These are phyloP conservation scores for Nannoperca obscura DNA, from an alignment of 2,797 vertebrate genomes.

Conservation along the genomic window DNA sequence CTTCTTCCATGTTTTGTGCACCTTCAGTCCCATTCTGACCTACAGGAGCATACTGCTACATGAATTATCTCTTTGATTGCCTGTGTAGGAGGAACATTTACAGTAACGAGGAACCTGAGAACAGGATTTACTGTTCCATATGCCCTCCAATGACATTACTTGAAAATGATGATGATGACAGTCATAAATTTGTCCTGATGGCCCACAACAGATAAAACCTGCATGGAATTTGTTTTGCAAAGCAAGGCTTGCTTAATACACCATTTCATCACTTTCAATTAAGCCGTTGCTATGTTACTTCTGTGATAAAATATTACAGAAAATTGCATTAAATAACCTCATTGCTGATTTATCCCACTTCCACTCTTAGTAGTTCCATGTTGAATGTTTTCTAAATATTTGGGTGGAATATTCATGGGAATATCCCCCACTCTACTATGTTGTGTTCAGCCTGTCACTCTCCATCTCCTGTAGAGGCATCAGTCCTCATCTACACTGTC, in stretches of 20 bases:
- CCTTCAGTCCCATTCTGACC: constrained; percentile 48
- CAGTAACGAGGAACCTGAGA: constrained; percentile 75
- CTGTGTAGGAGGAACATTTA: constrained; percentile 77
- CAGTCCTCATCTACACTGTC: constrained; percentile 73
- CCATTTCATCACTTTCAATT: constrained; percentile 62
- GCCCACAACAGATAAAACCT: constrained; percentile 59
- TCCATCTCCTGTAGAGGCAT: constrained; percentile 62
- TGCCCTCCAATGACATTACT: constrained; percentile 74
- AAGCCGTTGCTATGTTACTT: constrained; percentile 41
- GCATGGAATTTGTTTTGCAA: constrained; percentile 58
- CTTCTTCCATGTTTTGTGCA: constrained; percentile 31
- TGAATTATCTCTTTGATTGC: constrained; percentile 72
- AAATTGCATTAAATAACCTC: constrained; percentile 56
- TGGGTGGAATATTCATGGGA: constrained; percentile 49
- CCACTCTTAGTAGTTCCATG: constrained; percentile 9
- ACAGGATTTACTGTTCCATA: constrained; percentile 75
- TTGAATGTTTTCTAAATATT: constrained; percentile 45
- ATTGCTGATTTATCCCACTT: constrained; percentile 25
- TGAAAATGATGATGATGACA: constrained; percentile 75
- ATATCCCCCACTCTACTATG: constrained; percentile 37
- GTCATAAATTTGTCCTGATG: constrained; percentile 73
- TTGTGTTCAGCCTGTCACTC: constrained; percentile 71
- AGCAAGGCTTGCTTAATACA: constrained; percentile 46
- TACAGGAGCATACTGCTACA: constrained; percentile 51
- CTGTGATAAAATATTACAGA: constrained; percentile 51